Evolutionary conservation across 2,113 vertebrate genomes (phyloP).

Genomic region (Gila orcuttii): DNA sequence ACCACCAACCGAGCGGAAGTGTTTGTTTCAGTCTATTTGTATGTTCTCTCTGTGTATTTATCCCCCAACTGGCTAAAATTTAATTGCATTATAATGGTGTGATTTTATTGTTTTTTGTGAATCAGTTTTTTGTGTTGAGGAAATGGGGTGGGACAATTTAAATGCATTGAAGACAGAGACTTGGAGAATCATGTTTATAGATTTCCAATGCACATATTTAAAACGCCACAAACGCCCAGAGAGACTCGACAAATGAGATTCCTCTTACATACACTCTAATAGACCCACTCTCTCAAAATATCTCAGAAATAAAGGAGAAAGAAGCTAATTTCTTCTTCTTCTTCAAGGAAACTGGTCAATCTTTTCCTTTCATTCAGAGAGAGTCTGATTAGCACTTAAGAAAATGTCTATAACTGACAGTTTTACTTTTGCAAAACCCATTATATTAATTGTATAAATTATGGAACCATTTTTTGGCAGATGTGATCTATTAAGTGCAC

Average conservation of each 20-base stretch:
- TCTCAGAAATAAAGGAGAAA: background rate
- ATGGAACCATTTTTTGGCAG: background rate
- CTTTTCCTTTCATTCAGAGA: background rate
- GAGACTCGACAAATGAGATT: conserved; percentile 51
- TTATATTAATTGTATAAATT: background rate
- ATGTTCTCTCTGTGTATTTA: conserved; percentile 33
- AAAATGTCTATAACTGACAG: background rate
- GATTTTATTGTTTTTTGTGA: conserved; percentile 33
- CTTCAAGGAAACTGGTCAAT: background rate
- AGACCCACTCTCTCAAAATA: conserved; percentile 46
- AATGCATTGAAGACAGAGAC: conserved; percentile 25
- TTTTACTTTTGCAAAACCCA: background rate
- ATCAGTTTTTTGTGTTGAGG: conserved; percentile 23
- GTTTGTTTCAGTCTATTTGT: conserved; percentile 22
- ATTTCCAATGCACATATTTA: conserved; percentile 49
- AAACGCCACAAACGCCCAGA: background rate
- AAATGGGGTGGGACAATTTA: conserved; percentile 23
- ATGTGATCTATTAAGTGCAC: background rate
- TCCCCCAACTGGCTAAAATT: conserved; percentile 20
- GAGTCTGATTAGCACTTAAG: background rate
- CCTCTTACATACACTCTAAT: conserved; percentile 57
- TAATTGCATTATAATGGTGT: conserved; percentile 47
- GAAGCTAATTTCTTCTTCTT: background rate
- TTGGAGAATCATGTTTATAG: conserved; percentile 48
- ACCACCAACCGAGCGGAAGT: conserved; percentile 1